A percentile compares a stretch with the other conserved stretches of the same genome.
These are phyloP conservation scores for Bilobella aurantiaca DNA, from an alignment of 1,140 invertebrate genomes.

Conservation along the genomic window DNA sequence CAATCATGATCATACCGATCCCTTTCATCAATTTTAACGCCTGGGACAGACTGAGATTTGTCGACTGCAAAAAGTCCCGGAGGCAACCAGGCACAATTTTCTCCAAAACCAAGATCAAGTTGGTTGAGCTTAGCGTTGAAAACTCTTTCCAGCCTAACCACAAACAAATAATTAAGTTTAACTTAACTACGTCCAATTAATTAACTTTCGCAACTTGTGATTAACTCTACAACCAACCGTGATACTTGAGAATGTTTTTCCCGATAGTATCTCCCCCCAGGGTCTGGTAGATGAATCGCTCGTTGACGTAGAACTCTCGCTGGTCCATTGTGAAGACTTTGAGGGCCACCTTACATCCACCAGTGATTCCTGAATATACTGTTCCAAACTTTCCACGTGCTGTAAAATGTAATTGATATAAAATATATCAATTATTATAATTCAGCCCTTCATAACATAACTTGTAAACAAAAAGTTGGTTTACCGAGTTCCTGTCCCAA, in stretches of 20 bases:
- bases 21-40: constrained; percentile 4
- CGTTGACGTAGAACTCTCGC: constrained; percentile 32
- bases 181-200: neutral
- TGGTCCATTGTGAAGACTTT: constrained; percentile 28
- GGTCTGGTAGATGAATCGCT: constrained; percentile 25
- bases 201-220: neutral
- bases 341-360: constrained; percentile 16
- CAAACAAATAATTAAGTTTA: neutral
- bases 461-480: no score
- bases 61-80: constrained; percentile 21
- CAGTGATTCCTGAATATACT: constrained; percentile 18
- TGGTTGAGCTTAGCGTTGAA: constrained; percentile 11
- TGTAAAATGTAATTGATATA: constrained; percentile 1
- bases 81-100: constrained; percentile 25
- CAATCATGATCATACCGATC: neutral
- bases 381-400: constrained; percentile 30
- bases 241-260: constrained; percentile 20
- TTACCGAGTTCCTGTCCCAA: constrained; percentile 25
- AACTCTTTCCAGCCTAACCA: constrained; percentile 31
- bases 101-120: constrained; percentile 27
- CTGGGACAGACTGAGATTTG: constrained; percentile 11
- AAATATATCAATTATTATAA: no score
- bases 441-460: no score
- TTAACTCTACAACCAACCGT: constrained; percentile 19
- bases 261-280: constrained; percentile 12